phyloP scores from a whole-genome alignment of 2,797 vertebrate species.

The Telmatherina bonti region DNA sequence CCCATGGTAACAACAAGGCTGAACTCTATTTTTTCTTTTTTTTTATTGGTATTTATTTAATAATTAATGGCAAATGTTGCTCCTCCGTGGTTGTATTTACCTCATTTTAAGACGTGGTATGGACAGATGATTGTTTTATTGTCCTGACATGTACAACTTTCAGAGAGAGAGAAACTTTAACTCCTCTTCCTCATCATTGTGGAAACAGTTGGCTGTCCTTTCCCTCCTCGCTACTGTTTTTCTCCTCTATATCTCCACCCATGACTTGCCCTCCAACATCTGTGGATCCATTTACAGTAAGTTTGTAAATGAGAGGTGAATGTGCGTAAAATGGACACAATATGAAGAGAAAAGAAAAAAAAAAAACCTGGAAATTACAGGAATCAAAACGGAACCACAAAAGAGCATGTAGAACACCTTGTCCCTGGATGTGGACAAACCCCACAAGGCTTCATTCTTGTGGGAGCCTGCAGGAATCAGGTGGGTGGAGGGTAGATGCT shows the following conservation, averaged over 20 bases:
- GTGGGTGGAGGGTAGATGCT: conserved; percentile 1
- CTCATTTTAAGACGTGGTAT: not conserved
- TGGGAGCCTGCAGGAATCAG: conserved; percentile 55
- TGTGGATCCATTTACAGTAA: conserved; percentile 71
- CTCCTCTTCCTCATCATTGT: conserved; percentile 39
- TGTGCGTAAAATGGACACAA: conserved; percentile 31
- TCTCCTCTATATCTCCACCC: conserved; percentile 38
- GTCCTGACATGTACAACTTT: not conserved
- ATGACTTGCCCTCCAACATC: conserved; percentile 60
- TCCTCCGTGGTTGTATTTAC: not conserved
- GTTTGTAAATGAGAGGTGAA: conserved; percentile 27
- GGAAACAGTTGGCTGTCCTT: conserved; percentile 38
- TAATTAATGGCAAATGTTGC: not conserved
- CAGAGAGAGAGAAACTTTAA: not conserved
- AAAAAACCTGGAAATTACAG: conserved; percentile 10
- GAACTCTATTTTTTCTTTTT: not conserved
- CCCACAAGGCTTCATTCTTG: conserved; percentile 72
- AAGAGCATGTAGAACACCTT: conserved; percentile 60
- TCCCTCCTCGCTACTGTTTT: conserved; percentile 16
- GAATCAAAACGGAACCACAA: conserved; percentile 31
- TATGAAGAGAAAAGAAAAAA: not conserved
- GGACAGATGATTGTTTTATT: not conserved
- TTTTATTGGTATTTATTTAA: not conserved
- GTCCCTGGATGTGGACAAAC: conserved; percentile 60
- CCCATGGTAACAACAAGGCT: not conserved